Conservation (phyloP, 1,140 invertebrate genomes). For the Dendroctonus ponderosae region DNA sequence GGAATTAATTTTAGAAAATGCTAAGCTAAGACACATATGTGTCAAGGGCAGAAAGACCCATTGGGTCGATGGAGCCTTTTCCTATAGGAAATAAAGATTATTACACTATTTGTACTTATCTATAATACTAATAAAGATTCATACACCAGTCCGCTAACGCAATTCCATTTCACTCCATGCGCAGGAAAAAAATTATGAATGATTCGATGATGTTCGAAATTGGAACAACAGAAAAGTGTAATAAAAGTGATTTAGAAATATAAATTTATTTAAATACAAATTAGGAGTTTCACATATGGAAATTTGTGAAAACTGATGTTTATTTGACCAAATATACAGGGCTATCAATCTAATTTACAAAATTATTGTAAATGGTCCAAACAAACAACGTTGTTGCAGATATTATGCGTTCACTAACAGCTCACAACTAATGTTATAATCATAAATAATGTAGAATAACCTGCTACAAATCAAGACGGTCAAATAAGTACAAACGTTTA, state of each 20-base stretch:
- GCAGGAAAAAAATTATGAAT: no score
- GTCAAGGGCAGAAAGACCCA: no score
- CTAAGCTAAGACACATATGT: no score
- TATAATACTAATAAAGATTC: no score
- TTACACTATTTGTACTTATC: no score
- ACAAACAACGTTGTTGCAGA: constrained; percentile 40
- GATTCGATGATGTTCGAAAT: no score
- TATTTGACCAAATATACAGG: constrained; percentile 38
- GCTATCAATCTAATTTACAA: constrained; percentile 36
- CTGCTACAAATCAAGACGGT: constrained; percentile 39
- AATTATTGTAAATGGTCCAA: constrained; percentile 36
- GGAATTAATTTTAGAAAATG: no score
- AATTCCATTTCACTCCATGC: no score
- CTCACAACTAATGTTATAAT: constrained; percentile 44
- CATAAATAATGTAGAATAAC: constrained; percentile 42
- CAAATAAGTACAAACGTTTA: constrained; percentile 4
- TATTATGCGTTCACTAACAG: constrained; percentile 43
- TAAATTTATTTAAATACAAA: constrained; percentile 53
- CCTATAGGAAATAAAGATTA: no score
- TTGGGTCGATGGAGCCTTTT: no score
- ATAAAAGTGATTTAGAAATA: constrained; percentile 42
- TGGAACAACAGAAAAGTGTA: no score
- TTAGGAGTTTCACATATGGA: constrained; percentile 47
- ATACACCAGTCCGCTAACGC: no score
- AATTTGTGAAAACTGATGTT: constrained; percentile 44